Evolutionary conservation across 2,888 invertebrate species (phyloP), one percentile per base, ranked within the genome.

Genomic region (Onthophagus sagittarius): DNA sequence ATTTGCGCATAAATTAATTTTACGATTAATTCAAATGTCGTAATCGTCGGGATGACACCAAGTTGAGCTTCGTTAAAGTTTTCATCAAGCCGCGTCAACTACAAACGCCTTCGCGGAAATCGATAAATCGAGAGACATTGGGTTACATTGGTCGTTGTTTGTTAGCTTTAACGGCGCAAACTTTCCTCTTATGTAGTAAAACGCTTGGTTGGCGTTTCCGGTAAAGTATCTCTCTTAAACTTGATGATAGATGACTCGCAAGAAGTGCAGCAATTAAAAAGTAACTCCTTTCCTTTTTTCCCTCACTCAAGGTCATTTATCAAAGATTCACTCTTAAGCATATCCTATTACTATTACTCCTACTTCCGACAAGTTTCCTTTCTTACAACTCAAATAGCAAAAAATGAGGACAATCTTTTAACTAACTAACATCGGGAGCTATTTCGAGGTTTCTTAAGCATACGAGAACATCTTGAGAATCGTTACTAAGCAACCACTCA

Each of bases 81-180:
- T 53, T 53, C 39, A 53, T 53, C 39, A 53, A 53, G 39, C 39
- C 39, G 39, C 39, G 39, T 53, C 39, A 53, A 53, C 39, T 53
- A 53, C 39, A 53, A 53, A 53, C 39, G 39, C 39, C 39, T 53
- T 53, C 39, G 39, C 39, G 39, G 39, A 53, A 53, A 53, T 53
- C 39, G 39, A 53, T 53, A 53, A 53, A 53, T 53, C 39, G 39
- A 7, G 39, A 53, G 39, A 53, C 39, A 69, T 69, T 69, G n/a
- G 15, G 15, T 31, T 33, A 31, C 15, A 69, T 67, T 11, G 32
- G 62, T 14, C 23, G n/a, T 71, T 31, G 23, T 63, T 31, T 71
- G 53, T 71, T 65, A 64, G 71, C 62, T 72, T 72, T 33, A 72
- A 72, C 63, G 13, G 67, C 13, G 31, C 39, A 11, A 53, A 53